Percentiles rank a stretch among this genome's conserved stretches.
phyloP scores from a whole-genome alignment of 1,140 invertebrate genomes.

The Formica selysi region DNA sequence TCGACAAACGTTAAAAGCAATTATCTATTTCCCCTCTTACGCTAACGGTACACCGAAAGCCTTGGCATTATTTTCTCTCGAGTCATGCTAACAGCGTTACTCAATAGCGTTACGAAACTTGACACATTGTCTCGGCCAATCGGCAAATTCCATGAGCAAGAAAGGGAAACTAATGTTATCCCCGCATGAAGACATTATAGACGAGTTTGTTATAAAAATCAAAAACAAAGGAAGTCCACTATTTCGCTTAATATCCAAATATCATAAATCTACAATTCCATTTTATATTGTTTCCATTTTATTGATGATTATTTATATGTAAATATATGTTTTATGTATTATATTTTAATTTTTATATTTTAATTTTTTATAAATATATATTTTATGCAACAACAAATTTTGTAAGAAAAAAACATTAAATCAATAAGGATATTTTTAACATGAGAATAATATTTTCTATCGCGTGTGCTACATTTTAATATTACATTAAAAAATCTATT shows the following conservation, averaged over 20 bases:
- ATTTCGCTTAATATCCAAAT: neutral
- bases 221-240: neutral
- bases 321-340: neutral
- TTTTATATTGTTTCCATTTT: neutral
- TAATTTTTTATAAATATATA: no score
- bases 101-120: constrained; percentile 80
- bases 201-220: neutral
- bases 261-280: neutral
- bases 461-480: neutral
- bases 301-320: neutral
- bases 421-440: constrained; percentile 23
- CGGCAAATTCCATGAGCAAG: constrained; percentile 33
- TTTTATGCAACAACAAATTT: neutral
- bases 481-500: constrained; percentile 34
- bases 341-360: no score
- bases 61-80: constrained; percentile 80
- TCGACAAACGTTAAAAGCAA: constrained; percentile 61
- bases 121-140: constrained; percentile 59
- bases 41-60: constrained; percentile 64
- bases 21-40: constrained; percentile 58
- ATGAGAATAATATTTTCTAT: neutral
- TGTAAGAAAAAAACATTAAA: neutral
- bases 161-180: constrained; percentile 18
- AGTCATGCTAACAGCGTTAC: constrained; percentile 74
- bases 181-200: neutral